Evolutionary conservation across 2,797 vertebrate species (phyloP).

Genomic region (Eulemur rubriventer): DNA sequence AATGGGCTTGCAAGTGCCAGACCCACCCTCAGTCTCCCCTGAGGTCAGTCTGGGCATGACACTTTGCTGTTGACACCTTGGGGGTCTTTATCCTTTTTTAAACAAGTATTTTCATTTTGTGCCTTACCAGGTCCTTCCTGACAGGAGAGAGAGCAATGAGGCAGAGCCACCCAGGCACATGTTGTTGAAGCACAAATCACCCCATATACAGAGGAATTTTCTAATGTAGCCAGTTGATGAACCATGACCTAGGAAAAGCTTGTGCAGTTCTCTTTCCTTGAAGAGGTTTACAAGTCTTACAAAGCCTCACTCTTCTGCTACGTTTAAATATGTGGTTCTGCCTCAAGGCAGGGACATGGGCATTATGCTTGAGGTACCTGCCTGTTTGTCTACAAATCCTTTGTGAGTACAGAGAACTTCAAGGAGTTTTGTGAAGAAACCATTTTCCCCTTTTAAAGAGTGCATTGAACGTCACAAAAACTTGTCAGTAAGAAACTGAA

Average conservation of each 20-base stretch:
- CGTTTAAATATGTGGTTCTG: neutral
- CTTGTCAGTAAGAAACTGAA: conserved; percentile 86
- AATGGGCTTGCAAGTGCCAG: neutral
- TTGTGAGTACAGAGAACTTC: neutral
- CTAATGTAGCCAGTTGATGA: neutral
- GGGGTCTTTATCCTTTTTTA: neutral
- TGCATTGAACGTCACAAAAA: conserved; percentile 86
- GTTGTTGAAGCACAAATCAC: neutral
- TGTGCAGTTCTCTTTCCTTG: conserved; percentile 23
- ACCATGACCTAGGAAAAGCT: neutral
- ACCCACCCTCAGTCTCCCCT: accelerated
- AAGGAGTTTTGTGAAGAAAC: conserved; percentile 32
- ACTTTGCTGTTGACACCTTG: neutral
- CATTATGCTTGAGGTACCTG: neutral
- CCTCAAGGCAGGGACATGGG: neutral
- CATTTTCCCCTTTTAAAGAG: conserved; percentile 75
- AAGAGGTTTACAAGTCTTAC: neutral
- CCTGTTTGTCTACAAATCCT: neutral
- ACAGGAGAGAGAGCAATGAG: neutral
- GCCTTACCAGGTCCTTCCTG: neutral
- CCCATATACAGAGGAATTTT: neutral
- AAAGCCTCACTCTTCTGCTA: neutral
- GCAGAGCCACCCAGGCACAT: neutral
- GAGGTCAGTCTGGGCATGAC: neutral
- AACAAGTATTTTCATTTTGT: neutral